Evolutionary conservation across 2,888 invertebrate species (phyloP).

Genomic region (Amaurobius ferox): DNA sequence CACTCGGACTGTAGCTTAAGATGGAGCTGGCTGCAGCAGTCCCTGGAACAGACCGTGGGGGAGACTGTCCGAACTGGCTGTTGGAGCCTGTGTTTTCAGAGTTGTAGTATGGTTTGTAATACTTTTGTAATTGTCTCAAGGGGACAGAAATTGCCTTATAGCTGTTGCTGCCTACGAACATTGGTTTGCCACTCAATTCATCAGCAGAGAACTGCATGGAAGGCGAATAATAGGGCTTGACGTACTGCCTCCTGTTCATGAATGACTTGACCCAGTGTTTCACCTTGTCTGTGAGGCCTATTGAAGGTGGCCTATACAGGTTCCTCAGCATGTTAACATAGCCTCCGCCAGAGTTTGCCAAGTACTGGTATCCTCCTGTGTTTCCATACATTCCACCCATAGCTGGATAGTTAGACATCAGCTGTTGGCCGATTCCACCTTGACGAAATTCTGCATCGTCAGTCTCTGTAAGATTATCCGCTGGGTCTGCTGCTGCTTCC

Average conservation of each 20-base stretch:
- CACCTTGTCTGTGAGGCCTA: slow-evolving; percentile 64
- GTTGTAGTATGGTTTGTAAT: slow-evolving; percentile 65
- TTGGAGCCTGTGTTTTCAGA: background rate
- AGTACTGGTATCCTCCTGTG: slow-evolving; percentile 25
- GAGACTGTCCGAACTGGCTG: slow-evolving; percentile 1
- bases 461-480: slow-evolving; percentile 39
- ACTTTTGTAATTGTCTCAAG: slow-evolving; percentile 60
- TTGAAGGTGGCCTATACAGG: slow-evolving; percentile 48
- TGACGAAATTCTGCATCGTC: slow-evolving; percentile 58
- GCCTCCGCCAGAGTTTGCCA: slow-evolving; percentile 17
- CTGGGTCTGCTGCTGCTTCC: slow-evolving; percentile 30
- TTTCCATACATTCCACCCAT: background rate
- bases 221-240: slow-evolving; percentile 59
- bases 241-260: slow-evolving; percentile 64
- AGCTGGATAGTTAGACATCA: slow-evolving; percentile 45
- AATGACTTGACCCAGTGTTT: slow-evolving; percentile 67
- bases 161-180: slow-evolving; percentile 23
- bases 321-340: slow-evolving; percentile 61
- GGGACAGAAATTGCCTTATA: slow-evolving; percentile 66
- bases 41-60: background rate
- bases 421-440: slow-evolving; percentile 56
- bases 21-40: slow-evolving; percentile 28
- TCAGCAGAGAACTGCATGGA: slow-evolving; percentile 30
- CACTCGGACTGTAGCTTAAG: slow-evolving; percentile 5
- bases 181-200: slow-evolving; percentile 40